phyloP scores from a whole-genome alignment of 2,888 invertebrate genomes.

The Ceratothoa steindachneri region DNA sequence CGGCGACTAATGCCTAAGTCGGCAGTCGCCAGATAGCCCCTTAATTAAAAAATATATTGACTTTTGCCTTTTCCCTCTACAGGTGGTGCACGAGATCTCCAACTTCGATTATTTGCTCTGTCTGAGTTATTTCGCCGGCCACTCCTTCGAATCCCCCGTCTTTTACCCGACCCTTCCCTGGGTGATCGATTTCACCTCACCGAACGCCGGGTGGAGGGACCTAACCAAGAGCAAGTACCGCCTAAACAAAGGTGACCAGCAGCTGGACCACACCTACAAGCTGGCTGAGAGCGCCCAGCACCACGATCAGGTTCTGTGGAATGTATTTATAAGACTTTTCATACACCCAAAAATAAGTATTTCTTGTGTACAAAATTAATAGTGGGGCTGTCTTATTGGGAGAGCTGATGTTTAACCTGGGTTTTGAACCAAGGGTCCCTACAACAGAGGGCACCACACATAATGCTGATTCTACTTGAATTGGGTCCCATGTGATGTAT shows the following conservation, averaged over 20 bases:
- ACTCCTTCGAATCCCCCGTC: slow-evolving; percentile 76
- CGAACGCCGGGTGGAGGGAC: slow-evolving; percentile 72
- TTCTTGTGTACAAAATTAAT: no score
- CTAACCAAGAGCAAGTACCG: slow-evolving; percentile 91
- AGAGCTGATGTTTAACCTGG: no score
- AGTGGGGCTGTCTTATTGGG: no score
- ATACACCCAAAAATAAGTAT: no score
- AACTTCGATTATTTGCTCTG: slow-evolving; percentile 90
- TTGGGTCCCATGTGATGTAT: no score
- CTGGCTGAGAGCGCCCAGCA: slow-evolving; percentile 17
- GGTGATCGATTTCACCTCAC: slow-evolving; percentile 81
- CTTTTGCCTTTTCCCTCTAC: no score
- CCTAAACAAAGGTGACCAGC: slow-evolving; percentile 90
- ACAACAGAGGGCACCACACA: no score
- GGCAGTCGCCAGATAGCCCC: no score
- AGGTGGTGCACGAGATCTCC: slow-evolving; percentile 75
- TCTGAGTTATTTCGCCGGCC: slow-evolving; percentile 77
- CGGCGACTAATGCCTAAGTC: no score
- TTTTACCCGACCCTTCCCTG: slow-evolving; percentile 95
- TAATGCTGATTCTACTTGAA: no score
- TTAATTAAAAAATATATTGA: no score
- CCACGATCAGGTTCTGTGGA: background rate
- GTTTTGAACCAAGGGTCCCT: no score
- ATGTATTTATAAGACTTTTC: background rate
- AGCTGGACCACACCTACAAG: slow-evolving; percentile 84